A percentile compares a stretch with the other conserved stretches of the same genome.
These are phyloP conservation scores for Oreonectes daqikongensis DNA, from an alignment of 2,797 vertebrate species.

Conservation along the genomic window DNA sequence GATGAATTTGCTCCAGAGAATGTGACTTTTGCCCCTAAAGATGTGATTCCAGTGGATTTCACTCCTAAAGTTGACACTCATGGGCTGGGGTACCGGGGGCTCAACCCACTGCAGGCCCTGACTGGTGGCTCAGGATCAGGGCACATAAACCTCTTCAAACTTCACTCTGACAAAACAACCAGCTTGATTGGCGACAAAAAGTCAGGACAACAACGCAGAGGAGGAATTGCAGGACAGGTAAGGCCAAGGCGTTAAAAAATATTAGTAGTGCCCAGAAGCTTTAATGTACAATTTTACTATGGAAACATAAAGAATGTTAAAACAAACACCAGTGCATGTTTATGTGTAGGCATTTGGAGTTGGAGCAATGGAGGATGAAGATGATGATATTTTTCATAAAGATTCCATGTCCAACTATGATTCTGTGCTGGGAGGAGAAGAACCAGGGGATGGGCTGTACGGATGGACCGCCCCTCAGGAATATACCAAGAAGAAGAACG, in stretches of 20 bases:
- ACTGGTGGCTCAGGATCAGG: constrained; percentile 68
- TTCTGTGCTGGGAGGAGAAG: constrained; percentile 83
- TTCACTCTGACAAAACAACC: constrained; percentile 70
- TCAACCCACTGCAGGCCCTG: constrained; percentile 86
- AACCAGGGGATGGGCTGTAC: constrained; percentile 90
- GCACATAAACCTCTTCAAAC: constrained; percentile 79
- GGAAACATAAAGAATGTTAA: background rate
- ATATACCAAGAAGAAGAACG: constrained; percentile 77
- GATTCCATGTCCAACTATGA: constrained; percentile 91
- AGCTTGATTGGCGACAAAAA: constrained; percentile 75
- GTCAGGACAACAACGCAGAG: constrained; percentile 70
- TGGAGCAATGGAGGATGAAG: constrained; percentile 92
- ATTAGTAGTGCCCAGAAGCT: background rate
- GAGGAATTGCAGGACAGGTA: constrained; percentile 90
- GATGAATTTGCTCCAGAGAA: constrained; percentile 88
- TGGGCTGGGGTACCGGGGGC: constrained; percentile 88
- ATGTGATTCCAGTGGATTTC: constrained; percentile 87
- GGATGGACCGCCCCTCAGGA: constrained; percentile 94
- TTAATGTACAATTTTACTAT: background rate
- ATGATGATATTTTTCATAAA: constrained; percentile 91
- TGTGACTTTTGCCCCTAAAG: constrained; percentile 93
- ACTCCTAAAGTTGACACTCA: constrained; percentile 82
- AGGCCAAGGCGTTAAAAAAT: background rate
- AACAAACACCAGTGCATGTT: background rate
- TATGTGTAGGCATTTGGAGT: constrained; percentile 88